Evolutionary conservation across 2,888 invertebrate species (phyloP), one percentile per base, ranked within the genome.

Genomic region (Leistus spinibarbis): DNA sequence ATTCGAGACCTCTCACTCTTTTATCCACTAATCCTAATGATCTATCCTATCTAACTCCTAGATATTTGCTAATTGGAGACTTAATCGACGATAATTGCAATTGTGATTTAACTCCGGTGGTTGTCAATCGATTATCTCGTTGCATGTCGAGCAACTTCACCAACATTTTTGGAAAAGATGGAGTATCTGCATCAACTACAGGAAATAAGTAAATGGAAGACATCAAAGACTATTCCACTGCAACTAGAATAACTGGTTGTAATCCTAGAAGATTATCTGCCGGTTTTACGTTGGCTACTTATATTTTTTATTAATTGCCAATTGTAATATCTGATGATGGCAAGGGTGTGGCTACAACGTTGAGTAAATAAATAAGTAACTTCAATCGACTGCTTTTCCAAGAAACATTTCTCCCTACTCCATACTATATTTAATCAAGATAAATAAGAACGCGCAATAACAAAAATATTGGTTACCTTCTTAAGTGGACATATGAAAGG

Each of bases 1-100:
- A 82, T 72, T 82, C 80, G 0, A 69, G 81, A 20, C 81, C 81
- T 3, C 69, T 82, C 2, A 76, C 70, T 10, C 76, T 79, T 3
- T 2, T 80, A 5, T 79, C 78, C 9, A 70, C 65, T 56, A 79
- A 81, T 72, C 80, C 80, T 3, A 77, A 67, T 56, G 79, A 80
- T 62, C 54, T 77, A 24, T 67, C 62, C 20, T 69, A 70, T 7
- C 70, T 79, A 0, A 79, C 79, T 1, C 74, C 80, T 22, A 71
- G 69, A n/a, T 80, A 80, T 60, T 80, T 81, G 57, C 71, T 80
- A 2, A 78, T 80, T 77, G 79, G 79, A 16, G 67, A 69, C n/a
- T 40, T 73, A 20, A 40, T 79, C 7, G 76, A 79, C 77, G 10
- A 78, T 9, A 23, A 78, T 13, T 69, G 76, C 3, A 73, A 78